phyloP scores from a whole-genome alignment of 2,888 invertebrate genomes.

The Drosophila melanosoma region DNA sequence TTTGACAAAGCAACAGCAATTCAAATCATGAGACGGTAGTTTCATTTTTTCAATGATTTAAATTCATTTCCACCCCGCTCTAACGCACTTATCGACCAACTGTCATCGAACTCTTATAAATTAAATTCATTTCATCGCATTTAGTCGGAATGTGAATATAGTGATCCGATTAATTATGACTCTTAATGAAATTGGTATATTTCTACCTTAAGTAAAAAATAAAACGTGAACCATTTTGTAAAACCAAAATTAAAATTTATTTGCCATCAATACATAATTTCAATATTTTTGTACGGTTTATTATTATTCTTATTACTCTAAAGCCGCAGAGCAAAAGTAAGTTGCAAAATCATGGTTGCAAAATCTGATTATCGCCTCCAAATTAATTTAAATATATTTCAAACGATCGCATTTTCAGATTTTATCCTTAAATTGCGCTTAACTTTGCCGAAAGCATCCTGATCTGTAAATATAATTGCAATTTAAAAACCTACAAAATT shows the following conservation, averaged over 20 bases:
- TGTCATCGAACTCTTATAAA: background rate
- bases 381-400: too few relatives aligned
- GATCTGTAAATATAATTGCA: background rate
- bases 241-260: background rate
- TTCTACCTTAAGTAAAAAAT: too few relatives aligned
- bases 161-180: background rate
- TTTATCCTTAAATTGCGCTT: too few relatives aligned
- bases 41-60: background rate
- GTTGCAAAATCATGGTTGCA: too few relatives aligned
- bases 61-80: background rate
- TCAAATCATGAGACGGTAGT: background rate
- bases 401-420: too few relatives aligned
- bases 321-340: too few relatives aligned
- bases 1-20: background rate
- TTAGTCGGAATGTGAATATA: background rate
- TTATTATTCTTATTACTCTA: too few relatives aligned
- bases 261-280: too few relatives aligned
- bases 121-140: background rate
- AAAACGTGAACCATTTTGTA: background rate
- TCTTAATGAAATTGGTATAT: background rate
- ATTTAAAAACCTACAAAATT: background rate
- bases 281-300: background rate
- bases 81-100: background rate
- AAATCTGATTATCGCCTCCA: too few relatives aligned
- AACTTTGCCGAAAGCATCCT: too few relatives aligned